Conservation (phyloP, 1,140 invertebrate genomes). For the Drosophila jambulina region DNA sequence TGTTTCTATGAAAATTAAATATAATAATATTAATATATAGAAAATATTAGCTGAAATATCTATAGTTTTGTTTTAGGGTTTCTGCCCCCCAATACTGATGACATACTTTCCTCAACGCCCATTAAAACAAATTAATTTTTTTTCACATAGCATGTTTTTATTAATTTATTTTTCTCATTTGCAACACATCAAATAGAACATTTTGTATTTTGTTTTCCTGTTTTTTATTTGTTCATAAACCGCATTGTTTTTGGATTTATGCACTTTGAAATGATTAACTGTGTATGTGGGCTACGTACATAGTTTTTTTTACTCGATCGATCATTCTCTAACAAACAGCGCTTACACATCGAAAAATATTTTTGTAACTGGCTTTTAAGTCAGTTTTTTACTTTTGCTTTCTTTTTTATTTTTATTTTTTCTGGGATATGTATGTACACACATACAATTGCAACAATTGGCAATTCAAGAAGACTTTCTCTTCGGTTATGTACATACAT, state of each 20-base stretch:
- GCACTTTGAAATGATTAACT: constrained; percentile 38
- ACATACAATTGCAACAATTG: constrained; percentile 6
- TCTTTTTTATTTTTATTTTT: constrained; percentile 1
- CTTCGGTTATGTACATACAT: constrained; percentile 10
- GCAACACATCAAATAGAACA: constrained; percentile 81
- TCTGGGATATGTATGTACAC: constrained; percentile 4
- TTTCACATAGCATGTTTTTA: constrained; percentile 58
- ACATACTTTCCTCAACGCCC: not conserved
- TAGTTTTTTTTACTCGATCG: constrained; percentile 10
- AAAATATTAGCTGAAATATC: not conserved
- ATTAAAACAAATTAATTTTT: constrained; percentile 18
- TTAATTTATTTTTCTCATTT: constrained; percentile 67
- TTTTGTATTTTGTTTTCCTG: constrained; percentile 32
- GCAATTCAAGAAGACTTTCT: constrained; percentile 12
- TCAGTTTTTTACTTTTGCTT: constrained; percentile 6
- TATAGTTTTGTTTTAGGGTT: not conserved
- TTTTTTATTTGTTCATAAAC: constrained; percentile 45
- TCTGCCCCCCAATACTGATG: not conserved
- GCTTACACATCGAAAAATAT: constrained; percentile 77
- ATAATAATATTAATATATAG: not conserved
- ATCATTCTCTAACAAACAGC: constrained; percentile 68
- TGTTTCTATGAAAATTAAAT: not conserved
- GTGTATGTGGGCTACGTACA: constrained; percentile 31
- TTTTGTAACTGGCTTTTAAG: constrained; percentile 51
- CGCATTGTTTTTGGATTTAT: constrained; percentile 22